phyloP scores from a whole-genome alignment of 2,888 invertebrate genomes.

The Hofmannophila pseudospretella region DNA sequence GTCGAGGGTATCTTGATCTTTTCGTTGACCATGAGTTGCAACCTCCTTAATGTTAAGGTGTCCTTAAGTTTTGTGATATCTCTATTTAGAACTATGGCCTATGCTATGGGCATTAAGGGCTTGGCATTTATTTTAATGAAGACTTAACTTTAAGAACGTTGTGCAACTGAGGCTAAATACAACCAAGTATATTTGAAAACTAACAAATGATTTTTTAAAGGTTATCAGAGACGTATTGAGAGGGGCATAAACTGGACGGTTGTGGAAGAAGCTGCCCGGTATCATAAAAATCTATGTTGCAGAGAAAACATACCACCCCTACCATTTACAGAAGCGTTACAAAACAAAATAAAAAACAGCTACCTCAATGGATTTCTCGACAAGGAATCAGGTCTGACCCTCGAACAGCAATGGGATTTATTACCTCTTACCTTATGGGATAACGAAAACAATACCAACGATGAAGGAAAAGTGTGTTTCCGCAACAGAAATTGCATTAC shows the following conservation, averaged over 20 bases:
- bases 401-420: slow-evolving; percentile 54
- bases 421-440: slow-evolving; percentile 58
- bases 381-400: slow-evolving; percentile 35
- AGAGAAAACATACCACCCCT: slow-evolving; percentile 27
- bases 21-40: background rate
- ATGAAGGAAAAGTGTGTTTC: slow-evolving; percentile 56
- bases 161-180: no score
- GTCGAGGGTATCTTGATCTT: slow-evolving; percentile 46
- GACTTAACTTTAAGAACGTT: no score
- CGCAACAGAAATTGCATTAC: slow-evolving; percentile 45
- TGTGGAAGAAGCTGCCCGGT: slow-evolving; percentile 35
- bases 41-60: background rate
- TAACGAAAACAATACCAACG: slow-evolving; percentile 46
- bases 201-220: slow-evolving; percentile 25
- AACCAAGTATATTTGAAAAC: no score
- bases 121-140: no score
- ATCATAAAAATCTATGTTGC: slow-evolving; percentile 41
- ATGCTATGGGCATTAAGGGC: background rate
- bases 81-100: no score
- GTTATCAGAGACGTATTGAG: slow-evolving; percentile 55
- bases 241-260: slow-evolving; percentile 56
- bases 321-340: slow-evolving; percentile 45
- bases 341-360: slow-evolving; percentile 51
- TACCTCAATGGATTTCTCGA: slow-evolving; percentile 47
- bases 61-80: no score